Conservation (phyloP, 2,797 vertebrate species). For the Xiphorhynchus erythropygius region DNA sequence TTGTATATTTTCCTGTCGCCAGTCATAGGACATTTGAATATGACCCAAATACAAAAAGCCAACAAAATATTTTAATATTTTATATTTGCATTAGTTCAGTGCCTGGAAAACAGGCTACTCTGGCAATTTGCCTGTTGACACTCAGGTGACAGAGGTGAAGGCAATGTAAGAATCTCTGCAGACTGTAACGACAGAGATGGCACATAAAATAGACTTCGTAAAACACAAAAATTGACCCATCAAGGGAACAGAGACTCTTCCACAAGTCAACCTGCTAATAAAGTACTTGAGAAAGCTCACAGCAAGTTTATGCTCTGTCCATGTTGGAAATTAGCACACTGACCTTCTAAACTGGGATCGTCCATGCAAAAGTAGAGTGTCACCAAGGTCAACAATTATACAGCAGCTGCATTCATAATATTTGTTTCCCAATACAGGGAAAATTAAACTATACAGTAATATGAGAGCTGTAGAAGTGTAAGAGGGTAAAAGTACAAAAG, state of each 20-base stretch:
- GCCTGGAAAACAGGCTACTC: neutral
- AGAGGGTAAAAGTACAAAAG: neutral
- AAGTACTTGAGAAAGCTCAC: neutral
- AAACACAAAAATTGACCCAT: neutral
- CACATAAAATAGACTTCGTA: neutral
- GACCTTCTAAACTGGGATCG: neutral
- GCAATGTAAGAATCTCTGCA: neutral
- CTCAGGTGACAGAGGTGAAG: neutral
- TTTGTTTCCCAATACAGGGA: neutral
- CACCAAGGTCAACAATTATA: neutral
- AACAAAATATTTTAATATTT: neutral
- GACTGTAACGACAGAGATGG: rapidly evolving
- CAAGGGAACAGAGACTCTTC: neutral
- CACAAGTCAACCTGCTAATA: neutral
- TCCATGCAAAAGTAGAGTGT: neutral
- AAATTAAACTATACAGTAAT: neutral
- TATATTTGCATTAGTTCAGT: neutral
- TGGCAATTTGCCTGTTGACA: neutral
- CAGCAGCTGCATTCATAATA: neutral
- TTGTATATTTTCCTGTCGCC: neutral
- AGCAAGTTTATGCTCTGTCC: neutral
- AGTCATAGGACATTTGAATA: neutral
- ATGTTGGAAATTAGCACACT: neutral
- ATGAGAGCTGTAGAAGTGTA: neutral
- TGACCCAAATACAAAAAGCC: neutral